Evolutionary conservation across 1,140 invertebrate species (phyloP).

Genomic region (Solenopsis fugax): DNA sequence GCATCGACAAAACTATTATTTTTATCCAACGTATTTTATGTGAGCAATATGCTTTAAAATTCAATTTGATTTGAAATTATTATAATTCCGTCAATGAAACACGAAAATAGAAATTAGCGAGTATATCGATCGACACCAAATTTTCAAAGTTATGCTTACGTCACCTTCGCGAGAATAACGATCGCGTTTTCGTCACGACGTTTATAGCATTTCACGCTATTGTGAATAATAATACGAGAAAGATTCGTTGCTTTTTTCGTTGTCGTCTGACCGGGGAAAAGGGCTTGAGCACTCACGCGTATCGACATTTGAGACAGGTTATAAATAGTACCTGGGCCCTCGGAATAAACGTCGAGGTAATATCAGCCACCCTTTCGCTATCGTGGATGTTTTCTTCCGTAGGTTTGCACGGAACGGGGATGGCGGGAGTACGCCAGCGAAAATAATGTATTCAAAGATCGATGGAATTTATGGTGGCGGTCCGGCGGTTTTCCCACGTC

Average conservation of each 20-base stretch:
- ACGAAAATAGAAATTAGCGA: background rate
- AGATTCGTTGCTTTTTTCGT: slow-evolving; percentile 13
- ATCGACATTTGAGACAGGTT: slow-evolving; percentile 34
- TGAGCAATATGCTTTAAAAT: background rate
- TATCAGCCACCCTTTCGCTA: slow-evolving; percentile 40
- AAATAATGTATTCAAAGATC: slow-evolving; percentile 88
- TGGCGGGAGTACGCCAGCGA: slow-evolving; percentile 91
- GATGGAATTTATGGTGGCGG: slow-evolving; percentile 95
- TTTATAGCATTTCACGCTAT: background rate
- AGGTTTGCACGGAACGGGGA: slow-evolving; percentile 93
- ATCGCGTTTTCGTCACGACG: background rate
- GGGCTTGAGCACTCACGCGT: background rate
- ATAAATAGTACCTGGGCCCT: slow-evolving; percentile 23
- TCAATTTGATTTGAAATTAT: background rate
- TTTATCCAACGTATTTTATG: slow-evolving; percentile 4
- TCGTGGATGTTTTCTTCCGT: slow-evolving; percentile 37
- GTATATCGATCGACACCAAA: background rate
- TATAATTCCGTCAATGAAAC: background rate
- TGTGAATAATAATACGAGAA: slow-evolving; percentile 1
- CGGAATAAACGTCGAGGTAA: slow-evolving; percentile 32
- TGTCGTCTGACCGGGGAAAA: slow-evolving; percentile 20
- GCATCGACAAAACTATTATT: slow-evolving; percentile 40
- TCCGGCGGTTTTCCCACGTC: slow-evolving; percentile 90
- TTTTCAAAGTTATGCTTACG: background rate
- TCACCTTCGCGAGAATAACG: background rate